Evolutionary conservation across 2,888 invertebrate species (phyloP), one percentile per base, ranked within the genome.

Genomic region (Epistrophe grossulariae): DNA sequence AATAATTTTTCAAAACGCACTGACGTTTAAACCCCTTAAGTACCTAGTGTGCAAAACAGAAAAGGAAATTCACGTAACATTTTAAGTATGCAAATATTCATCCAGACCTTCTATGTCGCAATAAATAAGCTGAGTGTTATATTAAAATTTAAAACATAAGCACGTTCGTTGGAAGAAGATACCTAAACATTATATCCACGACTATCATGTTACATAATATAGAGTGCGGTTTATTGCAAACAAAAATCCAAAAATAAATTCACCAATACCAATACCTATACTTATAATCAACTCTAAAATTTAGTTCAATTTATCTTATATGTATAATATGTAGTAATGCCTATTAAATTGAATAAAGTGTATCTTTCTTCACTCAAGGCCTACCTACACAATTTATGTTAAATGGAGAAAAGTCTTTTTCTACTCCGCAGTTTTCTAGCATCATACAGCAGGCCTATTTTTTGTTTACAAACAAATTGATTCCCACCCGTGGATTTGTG

Each of bases 391-490:
- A 59, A 38, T 59, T 31, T 31, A 55, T 55, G 55, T n/a, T n/a
- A n/a, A n/a, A n/a, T n/a, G n/a, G 10, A 52, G 8, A 19, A 62
- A 62, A 15, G 24, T 15, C n/a, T 10, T 24, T 43, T 62, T 40
- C 60, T 40, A 40, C n/a, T n/a, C n/a, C 62, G 62, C 43, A 59
- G 35, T 62, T 17, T 19, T 50, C 11, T 19, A 19, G 5, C 50
- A 19, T 11, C 19, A 50, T 10, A 19, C 24, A 19, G 19, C n/a
- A n/a, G n/a, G n/a, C 19, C 50, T 68, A 50, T 2, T 19, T 68
- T 59, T 64, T 82, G 71, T 82, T 82, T 82, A 72, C 72, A 72
- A 77, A 72, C 57, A 72, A 24, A 62, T 24, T 38, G 62, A 38
- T 38, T 55, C 55, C 66, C 50, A 52, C 62, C 19, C 31, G 59